These are phyloP conservation scores for Tyria jacobaeae DNA, from an alignment of 2,888 invertebrate species.

Conservation along the genomic window DNA sequence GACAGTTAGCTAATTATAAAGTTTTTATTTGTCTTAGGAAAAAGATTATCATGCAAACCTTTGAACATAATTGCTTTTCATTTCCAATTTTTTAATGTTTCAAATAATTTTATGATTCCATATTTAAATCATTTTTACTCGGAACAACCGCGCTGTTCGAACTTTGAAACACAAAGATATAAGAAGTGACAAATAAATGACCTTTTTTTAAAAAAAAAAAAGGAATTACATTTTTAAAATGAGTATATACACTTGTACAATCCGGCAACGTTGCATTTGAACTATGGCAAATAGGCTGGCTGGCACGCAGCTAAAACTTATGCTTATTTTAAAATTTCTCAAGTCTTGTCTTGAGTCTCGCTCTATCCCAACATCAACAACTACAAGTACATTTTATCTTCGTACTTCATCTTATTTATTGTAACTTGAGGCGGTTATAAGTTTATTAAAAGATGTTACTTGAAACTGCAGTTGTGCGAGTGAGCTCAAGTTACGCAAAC, in stretches of 20 bases:
- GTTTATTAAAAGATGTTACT: slow-evolving; percentile 19
- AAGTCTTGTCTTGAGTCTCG: too few species aligned
- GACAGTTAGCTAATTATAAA: too few species aligned
- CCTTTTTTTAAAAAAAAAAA: neutral
- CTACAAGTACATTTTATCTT: neutral
- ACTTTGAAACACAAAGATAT: neutral
- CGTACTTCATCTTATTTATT: slow-evolving; percentile 10
- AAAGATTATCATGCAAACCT: too few species aligned
- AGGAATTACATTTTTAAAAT: too few species aligned
- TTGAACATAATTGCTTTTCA: neutral
- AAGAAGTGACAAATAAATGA: too few species aligned
- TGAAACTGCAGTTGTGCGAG: slow-evolving; percentile 29
- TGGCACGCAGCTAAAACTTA: too few species aligned
- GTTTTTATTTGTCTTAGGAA: too few species aligned
- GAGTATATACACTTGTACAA: too few species aligned
- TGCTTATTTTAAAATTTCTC: too few species aligned
- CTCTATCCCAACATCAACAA: neutral
- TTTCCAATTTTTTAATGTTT: too few species aligned
- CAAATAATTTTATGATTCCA: neutral
- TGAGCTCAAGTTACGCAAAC: slow-evolving; percentile 36
- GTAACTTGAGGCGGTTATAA: slow-evolving; percentile 22
- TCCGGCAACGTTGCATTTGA: too few species aligned
- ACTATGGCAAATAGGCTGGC: too few species aligned
- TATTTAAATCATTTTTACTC: neutral
- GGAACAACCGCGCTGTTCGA: neutral